phyloP scores from a whole-genome alignment of 2,113 vertebrate genomes.

The Rhinolophus ferrumequinum region DNA sequence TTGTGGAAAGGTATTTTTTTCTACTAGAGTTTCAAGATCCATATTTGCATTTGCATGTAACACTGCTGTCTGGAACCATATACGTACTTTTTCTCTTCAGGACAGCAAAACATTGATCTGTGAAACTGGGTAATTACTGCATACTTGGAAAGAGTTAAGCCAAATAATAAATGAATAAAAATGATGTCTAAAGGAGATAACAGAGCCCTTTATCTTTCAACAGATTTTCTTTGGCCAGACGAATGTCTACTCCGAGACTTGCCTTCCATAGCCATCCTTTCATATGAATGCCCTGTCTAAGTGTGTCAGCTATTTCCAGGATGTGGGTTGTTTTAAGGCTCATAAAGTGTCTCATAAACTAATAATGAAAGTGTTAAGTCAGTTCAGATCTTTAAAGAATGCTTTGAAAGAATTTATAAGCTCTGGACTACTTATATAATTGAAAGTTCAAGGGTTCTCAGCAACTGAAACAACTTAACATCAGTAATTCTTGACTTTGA shows the following conservation, averaged over 20 bases:
- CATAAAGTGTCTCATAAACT: constrained; percentile 74
- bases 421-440: constrained; percentile 52
- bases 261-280: constrained; percentile 18
- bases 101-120: neutral
- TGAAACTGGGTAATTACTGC: neutral
- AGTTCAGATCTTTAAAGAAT: constrained; percentile 69
- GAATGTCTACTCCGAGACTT: neutral
- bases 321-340: constrained; percentile 67
- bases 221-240: constrained; percentile 45
- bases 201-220: neutral
- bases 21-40: neutral
- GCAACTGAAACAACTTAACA: constrained; percentile 51
- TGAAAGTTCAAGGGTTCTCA: constrained; percentile 59
- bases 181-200: neutral
- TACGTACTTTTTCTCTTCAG: neutral
- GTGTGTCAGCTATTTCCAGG: constrained; percentile 61
- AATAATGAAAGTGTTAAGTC: constrained; percentile 77
- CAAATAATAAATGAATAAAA: constrained; percentile 57
- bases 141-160: constrained; percentile 21
- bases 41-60: neutral
- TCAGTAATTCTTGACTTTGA: neutral
- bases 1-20: constrained; percentile 7
- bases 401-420: constrained; percentile 76
- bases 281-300: constrained; percentile 46
- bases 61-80: neutral